Percentiles rank a stretch among this genome's conserved stretches.
phyloP scores from a whole-genome alignment of 92 coral and sea anemone genomes.

The Epizoanthus ramosus region DNA sequence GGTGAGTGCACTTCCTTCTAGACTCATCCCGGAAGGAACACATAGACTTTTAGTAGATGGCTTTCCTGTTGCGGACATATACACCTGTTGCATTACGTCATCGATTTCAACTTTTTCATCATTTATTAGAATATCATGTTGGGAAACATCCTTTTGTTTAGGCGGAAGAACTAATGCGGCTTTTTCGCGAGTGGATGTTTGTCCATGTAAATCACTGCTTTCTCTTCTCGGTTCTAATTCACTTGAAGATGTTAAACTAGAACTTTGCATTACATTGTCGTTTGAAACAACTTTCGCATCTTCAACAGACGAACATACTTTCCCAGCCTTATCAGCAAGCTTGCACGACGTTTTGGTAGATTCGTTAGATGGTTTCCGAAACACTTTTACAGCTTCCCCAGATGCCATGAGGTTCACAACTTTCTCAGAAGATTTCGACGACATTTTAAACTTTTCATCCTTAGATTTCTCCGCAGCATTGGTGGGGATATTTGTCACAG shows the following conservation, averaged over 20 bases:
- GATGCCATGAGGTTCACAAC: conserved; percentile 17
- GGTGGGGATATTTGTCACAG: neutral
- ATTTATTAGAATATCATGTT: neutral
- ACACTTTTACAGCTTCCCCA: conserved; percentile 41
- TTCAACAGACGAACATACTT: neutral
- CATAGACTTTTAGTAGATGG: neutral
- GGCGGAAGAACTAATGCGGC: no score
- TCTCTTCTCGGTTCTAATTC: neutral
- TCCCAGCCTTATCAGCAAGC: neutral
- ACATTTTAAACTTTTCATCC: conserved; percentile 15
- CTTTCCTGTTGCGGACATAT: conserved; percentile 2
- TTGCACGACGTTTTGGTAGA: neutral
- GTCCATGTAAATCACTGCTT: neutral
- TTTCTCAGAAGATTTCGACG: conserved; percentile 27
- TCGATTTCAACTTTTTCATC: neutral
- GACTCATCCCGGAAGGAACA: neutral
- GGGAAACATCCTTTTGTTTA: neutral
- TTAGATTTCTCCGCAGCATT: conserved; percentile 33
- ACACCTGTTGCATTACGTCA: neutral
- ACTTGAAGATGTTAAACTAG: neutral
- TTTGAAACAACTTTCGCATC: no score
- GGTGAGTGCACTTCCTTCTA: conserved; percentile 3
- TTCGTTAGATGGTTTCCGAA: neutral
- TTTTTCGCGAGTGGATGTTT: no score
- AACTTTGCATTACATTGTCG: no score